Evolutionary conservation across 2,113 vertebrate genomes (phyloP).

Genomic region (Nansenia antarctica): DNA sequence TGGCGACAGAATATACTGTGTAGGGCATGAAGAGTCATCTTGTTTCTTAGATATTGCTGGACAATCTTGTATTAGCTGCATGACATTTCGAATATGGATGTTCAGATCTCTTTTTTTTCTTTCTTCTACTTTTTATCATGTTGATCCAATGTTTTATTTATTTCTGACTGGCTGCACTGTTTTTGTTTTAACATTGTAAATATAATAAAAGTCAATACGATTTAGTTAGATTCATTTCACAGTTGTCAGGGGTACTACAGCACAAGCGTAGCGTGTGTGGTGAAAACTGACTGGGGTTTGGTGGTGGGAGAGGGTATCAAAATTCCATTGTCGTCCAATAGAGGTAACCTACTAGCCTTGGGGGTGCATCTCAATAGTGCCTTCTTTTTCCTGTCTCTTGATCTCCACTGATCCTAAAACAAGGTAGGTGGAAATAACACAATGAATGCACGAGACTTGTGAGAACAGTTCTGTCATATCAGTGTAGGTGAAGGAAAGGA

Average conservation of each 20-base stretch:
- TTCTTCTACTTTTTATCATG: conserved; percentile 32
- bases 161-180: conserved; percentile 59
- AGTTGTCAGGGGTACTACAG: neutral
- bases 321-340: no score
- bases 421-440: neutral
- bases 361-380: no score
- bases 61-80: conserved; percentile 73
- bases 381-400: no score
- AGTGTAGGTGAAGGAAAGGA: no score
- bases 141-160: conserved; percentile 61
- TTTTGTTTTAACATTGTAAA: conserved; percentile 66
- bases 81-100: conserved; percentile 56
- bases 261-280: neutral
- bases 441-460: no score
- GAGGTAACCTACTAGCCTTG: no score
- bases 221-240: neutral
- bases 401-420: no score
- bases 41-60: conserved; percentile 68
- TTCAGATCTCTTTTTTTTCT: conserved; percentile 35
- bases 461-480: neutral
- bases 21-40: conserved; percentile 36
- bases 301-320: neutral
- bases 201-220: conserved; percentile 38
- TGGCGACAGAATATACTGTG: neutral
- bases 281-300: neutral